Conservation (phyloP, 1,140 invertebrate genomes). For the Camponotus floridanus region DNA sequence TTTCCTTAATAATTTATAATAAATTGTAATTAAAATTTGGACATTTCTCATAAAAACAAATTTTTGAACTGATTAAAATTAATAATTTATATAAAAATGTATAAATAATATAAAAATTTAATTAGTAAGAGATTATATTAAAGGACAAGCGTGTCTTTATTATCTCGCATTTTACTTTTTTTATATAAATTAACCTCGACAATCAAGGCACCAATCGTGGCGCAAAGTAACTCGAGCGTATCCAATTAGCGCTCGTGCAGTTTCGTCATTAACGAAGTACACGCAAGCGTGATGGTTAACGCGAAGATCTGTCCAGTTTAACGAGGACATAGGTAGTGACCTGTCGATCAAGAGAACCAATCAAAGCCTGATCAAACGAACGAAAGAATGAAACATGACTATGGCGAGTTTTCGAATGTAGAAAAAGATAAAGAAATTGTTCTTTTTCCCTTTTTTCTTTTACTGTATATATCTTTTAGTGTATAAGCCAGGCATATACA, state of each 20-base stretch:
- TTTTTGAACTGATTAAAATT: not conserved
- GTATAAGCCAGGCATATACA: not conserved
- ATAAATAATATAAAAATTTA: not conserved
- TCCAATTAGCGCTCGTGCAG: conserved; percentile 68
- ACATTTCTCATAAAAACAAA: not conserved
- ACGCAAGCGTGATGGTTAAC: conserved; percentile 69
- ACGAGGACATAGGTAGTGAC: conserved; percentile 49
- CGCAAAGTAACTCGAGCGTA: conserved; percentile 69
- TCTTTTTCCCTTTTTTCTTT: not conserved
- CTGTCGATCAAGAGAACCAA: conserved; percentile 68
- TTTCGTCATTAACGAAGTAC: conserved; percentile 64
- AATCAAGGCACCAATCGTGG: conserved; percentile 41
- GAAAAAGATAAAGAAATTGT: conserved; percentile 11
- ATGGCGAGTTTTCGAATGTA: not conserved
- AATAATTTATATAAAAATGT: not conserved
- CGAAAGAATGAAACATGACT: not conserved
- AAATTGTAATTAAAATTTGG: not conserved
- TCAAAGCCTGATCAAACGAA: conserved; percentile 64
- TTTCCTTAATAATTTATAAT: not conserved
- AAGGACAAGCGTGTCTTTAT: conserved; percentile 19
- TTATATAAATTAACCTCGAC: conserved; percentile 58
- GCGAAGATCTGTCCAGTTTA: conserved; percentile 64
- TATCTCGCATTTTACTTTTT: conserved; percentile 26
- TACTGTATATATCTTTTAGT: not conserved
- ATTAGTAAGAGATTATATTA: not conserved